Percentiles rank a stretch among this genome's conserved stretches.
Evolutionary conservation across 1,140 invertebrate species (phyloP).

Genomic region (Geopemphigus sp.): DNA sequence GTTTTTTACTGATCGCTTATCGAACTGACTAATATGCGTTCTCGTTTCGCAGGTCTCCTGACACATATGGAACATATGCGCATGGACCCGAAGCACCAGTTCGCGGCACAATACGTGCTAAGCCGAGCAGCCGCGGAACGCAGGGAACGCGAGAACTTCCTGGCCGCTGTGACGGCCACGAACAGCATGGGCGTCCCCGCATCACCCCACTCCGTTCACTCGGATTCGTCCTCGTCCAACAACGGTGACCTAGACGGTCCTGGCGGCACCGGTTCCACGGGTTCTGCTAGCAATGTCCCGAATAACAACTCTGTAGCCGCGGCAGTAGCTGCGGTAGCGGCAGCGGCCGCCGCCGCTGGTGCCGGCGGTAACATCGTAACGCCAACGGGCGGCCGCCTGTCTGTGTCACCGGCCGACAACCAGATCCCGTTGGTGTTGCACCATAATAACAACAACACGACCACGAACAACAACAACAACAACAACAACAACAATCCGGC

Average conservation of each 20-base stretch:
- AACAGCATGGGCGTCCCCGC: constrained; percentile 56
- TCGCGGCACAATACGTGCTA: constrained; percentile 88
- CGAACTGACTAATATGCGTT: not conserved
- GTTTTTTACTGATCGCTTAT: no score
- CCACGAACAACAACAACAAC: constrained; percentile 62
- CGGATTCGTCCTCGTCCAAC: constrained; percentile 65
- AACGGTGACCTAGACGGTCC: constrained; percentile 47
- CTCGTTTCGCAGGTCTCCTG: constrained; percentile 69
- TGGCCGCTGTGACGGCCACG: constrained; percentile 69
- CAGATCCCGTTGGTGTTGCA: constrained; percentile 53
- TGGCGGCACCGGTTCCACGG: not conserved
- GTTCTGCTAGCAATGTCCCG: constrained; percentile 49
- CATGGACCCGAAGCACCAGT: constrained; percentile 94
- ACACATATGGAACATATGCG: constrained; percentile 95
- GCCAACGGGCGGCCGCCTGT: constrained; percentile 62
- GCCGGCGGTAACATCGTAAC: constrained; percentile 61
- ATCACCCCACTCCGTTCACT: constrained; percentile 76
- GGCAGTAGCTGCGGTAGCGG: constrained; percentile 64
- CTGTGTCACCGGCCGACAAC: constrained; percentile 73
- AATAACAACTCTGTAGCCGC: constrained; percentile 59
- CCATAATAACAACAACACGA: constrained; percentile 68
- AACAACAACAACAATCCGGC: constrained; percentile 65
- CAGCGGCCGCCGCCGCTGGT: constrained; percentile 61
- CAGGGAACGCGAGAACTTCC: constrained; percentile 73
- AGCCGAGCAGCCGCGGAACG: constrained; percentile 85